Evolutionary conservation across 1,140 invertebrate genomes (phyloP), one percentile per base, ranked within the genome.

Genomic region (Vanessa atalanta): DNA sequence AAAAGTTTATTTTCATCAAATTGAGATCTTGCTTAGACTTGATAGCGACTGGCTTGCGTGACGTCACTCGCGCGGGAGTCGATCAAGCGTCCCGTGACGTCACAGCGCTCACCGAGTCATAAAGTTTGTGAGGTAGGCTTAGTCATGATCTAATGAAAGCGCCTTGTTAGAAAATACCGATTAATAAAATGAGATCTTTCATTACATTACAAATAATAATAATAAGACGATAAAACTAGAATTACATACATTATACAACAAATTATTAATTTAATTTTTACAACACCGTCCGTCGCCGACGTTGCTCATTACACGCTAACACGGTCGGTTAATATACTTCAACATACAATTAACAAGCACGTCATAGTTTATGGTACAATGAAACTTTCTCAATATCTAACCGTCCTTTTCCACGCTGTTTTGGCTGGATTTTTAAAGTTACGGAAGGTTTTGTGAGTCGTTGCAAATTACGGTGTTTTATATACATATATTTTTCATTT

Each of bases 161-260:
- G 91, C 91, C 91, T 91, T 91, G 91, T 93, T 93, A 93, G 85
- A 93, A 91, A 93, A 91, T 93, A 93, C 91, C 91, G 91, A 93
- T 93, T 93, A 93, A 91, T 92, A 91, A 91, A 93, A 93, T 93
- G 91, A 93, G 91, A 93, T 93, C 91, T 91, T 93, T 93, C 89
- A 93, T 92, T 92, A 92, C 84, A 93, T 91, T 92, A 92, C 85
- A 88, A 91, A 92, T 90, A 89, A 90, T 87, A 90, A 76, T 89
- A 91, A 61, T 51, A 84, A 92, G 88, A 90, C 85, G 84, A 87
- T 91, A 90, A 91, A 93, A 89, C 89, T 93, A 93, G 83, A 87
- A 87, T 91, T 93, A 93, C 89, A 92, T 91, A 90, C 82, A 90
- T 88, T 90, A 90, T 89, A 93, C 91, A 93, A 93, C 91, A 90